Evolutionary conservation across 2,888 invertebrate genomes (phyloP), one percentile per base, ranked within the genome.

Genomic region (Epirrhoe tristata): DNA sequence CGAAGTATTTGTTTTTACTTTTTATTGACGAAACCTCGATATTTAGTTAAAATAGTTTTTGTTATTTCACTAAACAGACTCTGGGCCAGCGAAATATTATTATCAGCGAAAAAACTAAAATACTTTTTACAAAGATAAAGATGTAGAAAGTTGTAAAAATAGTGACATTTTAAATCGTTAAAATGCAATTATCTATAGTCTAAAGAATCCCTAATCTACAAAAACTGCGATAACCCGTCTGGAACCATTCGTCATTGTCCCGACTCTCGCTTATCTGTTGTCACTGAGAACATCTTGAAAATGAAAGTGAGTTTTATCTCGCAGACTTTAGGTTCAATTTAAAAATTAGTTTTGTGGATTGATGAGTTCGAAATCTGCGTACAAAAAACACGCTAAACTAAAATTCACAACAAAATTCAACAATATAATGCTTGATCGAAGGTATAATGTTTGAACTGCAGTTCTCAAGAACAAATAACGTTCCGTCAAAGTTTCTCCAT

Each of bases 231-330:
- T 74, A 73, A 73, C 69, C 67, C 70, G 65, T 69, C 73, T 62
- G 50, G 51, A 67, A 74, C 74, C 84, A 86, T 87, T 77, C 78
- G 80, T 86, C 87, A 83, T 79, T 84, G 85, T 85, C 85, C 72
- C 74, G 77, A 73, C 74, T 57, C 60, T 8, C 46, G 46, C 79
- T 82, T 83, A 83, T 84, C 82, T 60, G 57, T 52, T 8, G 24
- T 57, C 46, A 46, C 46, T 46, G 24, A 2, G 17, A 51, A 51
- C 10, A 17, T 10, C 12, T 32, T 59, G 36, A 14, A 51, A 31
- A n/a, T 39, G 6, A 52, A 43, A 62, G 16, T 51, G 56, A 8
- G 53, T 48, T 65, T 48, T 59, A 59, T 62, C 46, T 24, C 24
- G 62, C 52, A 56, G 10, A 6, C 12, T 24, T 39, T 56, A 39